Evolutionary conservation across 2,113 vertebrate genomes (phyloP), one percentile per base, ranked within the genome.

Genomic region (Platycercus adscitus): DNA sequence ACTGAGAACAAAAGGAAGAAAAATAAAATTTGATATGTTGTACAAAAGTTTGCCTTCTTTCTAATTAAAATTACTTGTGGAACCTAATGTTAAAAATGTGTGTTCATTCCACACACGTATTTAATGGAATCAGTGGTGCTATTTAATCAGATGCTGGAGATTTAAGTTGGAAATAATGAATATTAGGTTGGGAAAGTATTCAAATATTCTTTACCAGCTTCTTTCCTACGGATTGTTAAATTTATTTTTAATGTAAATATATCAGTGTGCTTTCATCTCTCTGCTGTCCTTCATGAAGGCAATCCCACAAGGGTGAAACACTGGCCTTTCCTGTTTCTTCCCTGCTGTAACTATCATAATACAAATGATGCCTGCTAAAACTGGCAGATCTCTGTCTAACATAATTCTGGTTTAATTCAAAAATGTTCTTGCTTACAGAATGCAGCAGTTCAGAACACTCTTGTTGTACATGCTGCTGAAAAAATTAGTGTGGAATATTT

Each of bases 101-200:
- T 86, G 33, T 19, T 94, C 56, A 78, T 91, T 89, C 84, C 84
- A 81, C 24, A 75, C 87, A 87, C 11, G 9, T 68, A 43, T 95
- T 87, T 71, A 87, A 81, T 91, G 70, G 78, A 96, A 86, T 87
- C 81, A 43, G 65, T 46, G 53, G 55, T 64, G 52, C 39, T 89
- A 44, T 85, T 95, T 91, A 93, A 94, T 87, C 91, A 94, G 87
- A 95, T 96, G 47, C 28, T 37, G 17, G 39, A 91, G 92, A 89
- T 78, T 93, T 94, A 43, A 85, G 81, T 24, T 79, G 47, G 70
- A 96, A 91, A 87, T 91, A 84, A 95, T 69, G 69, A 87, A 60
- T 91, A 91, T 75, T 39, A 81, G 85, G 39, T 76, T 70, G 35
- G 24, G 35, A 60, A 88, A 60, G 52, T 47, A 55, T 49, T 89